A percentile compares a stretch with the other conserved stretches of the same genome.
phyloP scores from a whole-genome alignment of 2,888 invertebrate genomes.

The Hydrotaea cyrtoneurina region DNA sequence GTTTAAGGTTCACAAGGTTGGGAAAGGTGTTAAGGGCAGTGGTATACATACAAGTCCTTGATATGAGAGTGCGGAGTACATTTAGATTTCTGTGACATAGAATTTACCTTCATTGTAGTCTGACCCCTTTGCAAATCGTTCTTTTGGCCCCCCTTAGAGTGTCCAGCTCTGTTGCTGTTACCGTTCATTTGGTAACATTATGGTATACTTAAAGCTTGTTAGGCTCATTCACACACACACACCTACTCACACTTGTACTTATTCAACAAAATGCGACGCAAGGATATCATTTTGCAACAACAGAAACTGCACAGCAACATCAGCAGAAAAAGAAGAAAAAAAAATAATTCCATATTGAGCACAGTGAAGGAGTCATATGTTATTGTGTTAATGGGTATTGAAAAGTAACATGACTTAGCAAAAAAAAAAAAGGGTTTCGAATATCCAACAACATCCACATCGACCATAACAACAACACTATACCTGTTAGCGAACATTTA shows the following conservation, averaged over 20 bases:
- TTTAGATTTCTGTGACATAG: too few species aligned
- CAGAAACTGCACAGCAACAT: neutral
- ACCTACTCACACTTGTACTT: neutral
- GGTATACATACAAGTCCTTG: too few species aligned
- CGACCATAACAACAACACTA: neutral
- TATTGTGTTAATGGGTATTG: slow-evolving; percentile 51
- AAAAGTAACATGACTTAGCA: slow-evolving; percentile 48
- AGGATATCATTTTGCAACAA: slow-evolving; percentile 35
- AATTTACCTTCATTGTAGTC: too few species aligned
- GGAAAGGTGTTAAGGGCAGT: too few species aligned
- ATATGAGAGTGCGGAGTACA: neutral
- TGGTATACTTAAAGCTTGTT: slow-evolving; percentile 40
- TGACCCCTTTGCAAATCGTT: too few species aligned
- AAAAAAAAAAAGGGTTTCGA: slow-evolving; percentile 46
- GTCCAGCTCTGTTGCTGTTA: neutral
- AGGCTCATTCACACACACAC: neutral
- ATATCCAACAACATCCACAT: slow-evolving; percentile 37
- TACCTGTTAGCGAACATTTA: neutral
- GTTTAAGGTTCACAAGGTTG: too few species aligned
- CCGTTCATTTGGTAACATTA: neutral
- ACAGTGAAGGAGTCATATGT: slow-evolving; percentile 47
- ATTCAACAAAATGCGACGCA: neutral
- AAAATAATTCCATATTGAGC: neutral
- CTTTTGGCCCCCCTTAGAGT: too few species aligned
- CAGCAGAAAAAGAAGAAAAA: neutral